These are phyloP conservation scores for Nixonia krombeini DNA, from an alignment of 1,140 invertebrate species.

Conservation along the genomic window DNA sequence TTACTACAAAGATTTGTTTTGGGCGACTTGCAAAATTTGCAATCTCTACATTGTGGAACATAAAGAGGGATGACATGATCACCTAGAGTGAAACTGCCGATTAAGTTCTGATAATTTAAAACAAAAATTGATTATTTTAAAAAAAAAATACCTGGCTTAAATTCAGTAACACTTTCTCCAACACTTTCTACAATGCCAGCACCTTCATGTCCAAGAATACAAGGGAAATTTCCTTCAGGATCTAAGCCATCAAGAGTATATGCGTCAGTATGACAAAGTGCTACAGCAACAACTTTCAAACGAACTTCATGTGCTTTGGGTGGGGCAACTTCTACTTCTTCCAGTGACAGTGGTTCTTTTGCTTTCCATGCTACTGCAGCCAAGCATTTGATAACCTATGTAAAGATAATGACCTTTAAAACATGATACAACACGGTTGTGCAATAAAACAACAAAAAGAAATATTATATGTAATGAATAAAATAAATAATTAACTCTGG, in stretches of 20 bases:
- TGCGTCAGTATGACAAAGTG: slow-evolving; percentile 98
- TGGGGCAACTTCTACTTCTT: slow-evolving; percentile 94
- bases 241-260: slow-evolving; percentile 94
- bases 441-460: background rate
- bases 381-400: slow-evolving; percentile 87
- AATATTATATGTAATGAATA: background rate
- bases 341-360: slow-evolving; percentile 88
- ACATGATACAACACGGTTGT: background rate
- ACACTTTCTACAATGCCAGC: slow-evolving; percentile 96
- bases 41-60: slow-evolving; percentile 95
- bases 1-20: slow-evolving; percentile 98
- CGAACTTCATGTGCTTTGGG: slow-evolving; percentile 91
- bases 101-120: slow-evolving; percentile 3
- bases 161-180: slow-evolving; percentile 91
- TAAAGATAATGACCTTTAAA: slow-evolving; percentile 17
- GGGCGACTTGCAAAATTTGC: slow-evolving; percentile 95
- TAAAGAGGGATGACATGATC: slow-evolving; percentile 98
- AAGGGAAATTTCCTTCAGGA: slow-evolving; percentile 95
- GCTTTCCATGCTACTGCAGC: slow-evolving; percentile 94
- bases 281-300: slow-evolving; percentile 86
- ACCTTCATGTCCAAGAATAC: slow-evolving; percentile 94
- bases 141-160: slow-evolving; percentile 86
- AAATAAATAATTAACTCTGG: background rate
- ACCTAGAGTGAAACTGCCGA: background rate
- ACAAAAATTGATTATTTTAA: too few species aligned